Conservation (phyloP, 92 coral and sea anemone species). For the Zoanthus sociatus region DNA sequence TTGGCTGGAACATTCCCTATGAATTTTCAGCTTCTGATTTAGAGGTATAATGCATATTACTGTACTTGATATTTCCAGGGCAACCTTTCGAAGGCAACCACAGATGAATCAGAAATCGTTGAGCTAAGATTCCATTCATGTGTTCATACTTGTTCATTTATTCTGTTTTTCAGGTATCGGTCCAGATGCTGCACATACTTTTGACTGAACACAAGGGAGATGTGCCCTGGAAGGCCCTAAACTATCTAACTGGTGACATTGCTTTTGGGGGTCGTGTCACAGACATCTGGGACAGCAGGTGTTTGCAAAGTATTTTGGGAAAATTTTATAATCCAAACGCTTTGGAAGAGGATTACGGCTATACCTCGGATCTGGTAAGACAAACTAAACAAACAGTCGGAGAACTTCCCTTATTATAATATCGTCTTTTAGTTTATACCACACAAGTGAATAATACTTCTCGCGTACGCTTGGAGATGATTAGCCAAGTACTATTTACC, state of each 20-base stretch:
- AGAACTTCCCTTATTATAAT: too few species aligned
- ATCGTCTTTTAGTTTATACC: too few species aligned
- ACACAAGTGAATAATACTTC: too few species aligned
- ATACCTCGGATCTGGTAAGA: slow-evolving; percentile 82
- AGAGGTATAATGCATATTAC: slow-evolving; percentile 68
- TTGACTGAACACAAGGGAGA: slow-evolving; percentile 90
- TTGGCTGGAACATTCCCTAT: slow-evolving; percentile 98
- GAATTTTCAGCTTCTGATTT: slow-evolving; percentile 93
- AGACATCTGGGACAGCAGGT: slow-evolving; percentile 96
- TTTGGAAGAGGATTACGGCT: slow-evolving; percentile 82
- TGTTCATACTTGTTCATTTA: background rate
- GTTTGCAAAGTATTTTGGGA: slow-evolving; percentile 84
- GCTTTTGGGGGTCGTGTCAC: slow-evolving; percentile 99
- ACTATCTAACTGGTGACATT: slow-evolving; percentile 91
- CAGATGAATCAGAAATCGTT: too few species aligned
- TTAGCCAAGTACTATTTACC: too few species aligned
- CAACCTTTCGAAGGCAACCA: background rate
- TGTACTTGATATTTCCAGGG: background rate
- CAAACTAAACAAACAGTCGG: background rate
- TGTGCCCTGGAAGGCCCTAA: slow-evolving; percentile 91
- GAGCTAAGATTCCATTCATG: background rate
- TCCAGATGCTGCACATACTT: slow-evolving; percentile 90
- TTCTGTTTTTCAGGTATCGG: slow-evolving; percentile 75
- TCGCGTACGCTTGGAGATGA: too few species aligned
- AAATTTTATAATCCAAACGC: slow-evolving; percentile 85